Conservation (phyloP, 2,888 invertebrate species). For the Pseudococcus longispinus region DNA sequence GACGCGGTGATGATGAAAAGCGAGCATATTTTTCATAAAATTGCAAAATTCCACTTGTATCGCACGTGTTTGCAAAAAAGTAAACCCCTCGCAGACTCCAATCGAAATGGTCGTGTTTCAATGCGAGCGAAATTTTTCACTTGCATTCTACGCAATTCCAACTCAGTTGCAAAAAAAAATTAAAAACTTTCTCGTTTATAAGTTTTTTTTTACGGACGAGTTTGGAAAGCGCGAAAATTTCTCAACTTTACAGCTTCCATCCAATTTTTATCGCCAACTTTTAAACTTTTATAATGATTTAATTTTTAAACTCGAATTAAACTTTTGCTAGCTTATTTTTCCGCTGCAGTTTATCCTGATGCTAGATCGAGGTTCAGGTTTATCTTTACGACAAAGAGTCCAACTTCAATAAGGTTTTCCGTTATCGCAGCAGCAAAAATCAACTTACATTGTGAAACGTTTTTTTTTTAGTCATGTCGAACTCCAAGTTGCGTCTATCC, state of each 20-base stretch:
- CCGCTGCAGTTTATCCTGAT: background rate
- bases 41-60: background rate
- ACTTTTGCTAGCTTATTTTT: background rate
- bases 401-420: background rate
- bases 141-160: background rate
- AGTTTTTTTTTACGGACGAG: background rate
- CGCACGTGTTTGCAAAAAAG: background rate
- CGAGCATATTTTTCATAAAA: background rate
- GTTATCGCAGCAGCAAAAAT: background rate
- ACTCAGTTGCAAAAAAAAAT: background rate
- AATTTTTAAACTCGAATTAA: background rate
- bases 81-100: background rate
- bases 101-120: background rate
- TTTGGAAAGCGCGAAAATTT: background rate
- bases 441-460: background rate
- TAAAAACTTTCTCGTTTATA: conserved; percentile 4
- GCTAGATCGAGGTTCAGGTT: background rate
- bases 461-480: background rate
- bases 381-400: background rate
- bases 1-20: background rate
- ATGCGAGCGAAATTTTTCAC: background rate
- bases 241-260: conserved; percentile 1
- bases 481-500: background rate
- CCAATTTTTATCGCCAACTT: background rate
- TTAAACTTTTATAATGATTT: conserved; percentile 3